phyloP scores from a whole-genome alignment of 2,113 vertebrate genomes.

The Prietella phreatophila region DNA sequence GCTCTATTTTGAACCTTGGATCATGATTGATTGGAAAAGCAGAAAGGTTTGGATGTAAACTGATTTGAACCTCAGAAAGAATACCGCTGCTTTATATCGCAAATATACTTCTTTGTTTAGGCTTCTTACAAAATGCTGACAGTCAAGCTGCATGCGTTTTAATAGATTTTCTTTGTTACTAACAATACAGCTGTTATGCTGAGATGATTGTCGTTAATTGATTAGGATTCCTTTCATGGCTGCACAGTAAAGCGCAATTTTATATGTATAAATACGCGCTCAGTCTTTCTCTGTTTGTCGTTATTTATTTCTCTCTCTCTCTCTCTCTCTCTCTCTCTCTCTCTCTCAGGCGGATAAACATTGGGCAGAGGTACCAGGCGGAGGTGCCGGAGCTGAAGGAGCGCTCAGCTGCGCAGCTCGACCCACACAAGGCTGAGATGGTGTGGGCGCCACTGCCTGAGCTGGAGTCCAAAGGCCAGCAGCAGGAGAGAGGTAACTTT shows the following conservation, averaged over 20 bases:
- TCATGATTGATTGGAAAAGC: not conserved
- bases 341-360: constrained; percentile 86
- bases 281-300: not conserved
- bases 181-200: not conserved
- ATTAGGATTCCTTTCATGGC: not conserved
- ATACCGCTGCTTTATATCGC: not conserved
- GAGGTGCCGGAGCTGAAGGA: constrained; percentile 87
- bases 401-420: constrained; percentile 74
- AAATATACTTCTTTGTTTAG: not conserved
- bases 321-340: not conserved
- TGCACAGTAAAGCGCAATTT: not conserved
- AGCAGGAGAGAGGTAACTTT: constrained; percentile 78
- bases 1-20: not conserved
- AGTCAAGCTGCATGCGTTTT: not conserved
- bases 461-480: constrained; percentile 74
- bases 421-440: constrained; percentile 84
- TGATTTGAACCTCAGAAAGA: not conserved
- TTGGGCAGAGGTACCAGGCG: constrained; percentile 91
- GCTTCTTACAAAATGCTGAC: not conserved
- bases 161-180: not conserved
- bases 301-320: not conserved
- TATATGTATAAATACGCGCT: not conserved
- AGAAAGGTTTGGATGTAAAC: not conserved
- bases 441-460: constrained; percentile 83
- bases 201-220: not conserved